Percentiles rank a stretch among this genome's conserved stretches.
phyloP scores from a whole-genome alignment of 2,797 vertebrate species.

The Enoplosus armatus region DNA sequence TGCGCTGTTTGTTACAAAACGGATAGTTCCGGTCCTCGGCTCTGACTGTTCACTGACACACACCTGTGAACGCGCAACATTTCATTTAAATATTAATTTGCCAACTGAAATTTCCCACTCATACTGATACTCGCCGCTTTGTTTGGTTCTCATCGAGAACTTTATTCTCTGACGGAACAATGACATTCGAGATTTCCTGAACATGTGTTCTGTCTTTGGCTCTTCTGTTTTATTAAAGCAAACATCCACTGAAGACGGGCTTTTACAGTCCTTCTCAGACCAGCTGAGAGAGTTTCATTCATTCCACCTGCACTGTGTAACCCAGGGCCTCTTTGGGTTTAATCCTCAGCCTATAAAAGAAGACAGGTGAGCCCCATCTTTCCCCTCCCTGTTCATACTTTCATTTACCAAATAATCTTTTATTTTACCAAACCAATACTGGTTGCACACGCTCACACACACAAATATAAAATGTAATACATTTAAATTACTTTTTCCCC shows the following conservation, averaged over 20 bases:
- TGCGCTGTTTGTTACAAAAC: slow-evolving; percentile 34
- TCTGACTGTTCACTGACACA: slow-evolving; percentile 47
- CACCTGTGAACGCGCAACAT: slow-evolving; percentile 55
- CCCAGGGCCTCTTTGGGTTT: too few relatives aligned
- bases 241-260: neutral
- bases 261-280: slow-evolving; percentile 9
- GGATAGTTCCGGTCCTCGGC: slow-evolving; percentile 59
- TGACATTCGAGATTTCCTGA: slow-evolving; percentile 43
- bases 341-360: neutral
- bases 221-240: slow-evolving; percentile 13
- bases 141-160: slow-evolving; percentile 37
- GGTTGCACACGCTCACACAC: too few relatives aligned
- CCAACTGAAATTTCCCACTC: slow-evolving; percentile 59
- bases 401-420: neutral
- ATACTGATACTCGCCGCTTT: slow-evolving; percentile 46
- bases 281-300: neutral
- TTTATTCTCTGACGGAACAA: slow-evolving; percentile 51
- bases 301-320: neutral
- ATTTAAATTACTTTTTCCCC: neutral
- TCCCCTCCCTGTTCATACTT: neutral
- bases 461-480: neutral
- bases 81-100: slow-evolving; percentile 69
- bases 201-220: slow-evolving; percentile 28
- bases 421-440: neutral
- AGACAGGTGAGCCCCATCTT: neutral